These are phyloP conservation scores for Spicauda simplicius DNA, from an alignment of 2,888 invertebrate genomes.

Conservation along the genomic window DNA sequence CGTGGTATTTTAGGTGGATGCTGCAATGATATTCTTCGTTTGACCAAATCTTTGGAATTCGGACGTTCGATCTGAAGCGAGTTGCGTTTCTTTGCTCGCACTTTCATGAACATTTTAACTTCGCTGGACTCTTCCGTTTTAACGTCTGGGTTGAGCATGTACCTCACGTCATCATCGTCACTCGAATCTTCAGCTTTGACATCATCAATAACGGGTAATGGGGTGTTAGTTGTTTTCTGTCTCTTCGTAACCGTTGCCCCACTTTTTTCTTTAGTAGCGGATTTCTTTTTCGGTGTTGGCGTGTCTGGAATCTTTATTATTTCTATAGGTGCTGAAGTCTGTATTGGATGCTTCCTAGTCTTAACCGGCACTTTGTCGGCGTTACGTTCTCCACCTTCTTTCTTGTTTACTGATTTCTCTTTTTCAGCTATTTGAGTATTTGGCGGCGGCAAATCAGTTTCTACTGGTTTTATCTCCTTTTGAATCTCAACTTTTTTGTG, in stretches of 20 bases:
- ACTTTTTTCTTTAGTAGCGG: conserved; percentile 61
- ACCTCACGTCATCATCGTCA: conserved; percentile 57
- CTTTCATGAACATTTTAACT: conserved; percentile 68
- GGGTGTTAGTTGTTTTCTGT: conserved; percentile 50
- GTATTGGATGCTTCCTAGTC: conserved; percentile 41
- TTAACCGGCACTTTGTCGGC: conserved; percentile 23
- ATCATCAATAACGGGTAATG: conserved; percentile 44
- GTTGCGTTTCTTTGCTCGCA: conserved; percentile 68
- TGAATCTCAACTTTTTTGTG: conserved; percentile 32
- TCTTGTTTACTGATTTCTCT: conserved; percentile 14
- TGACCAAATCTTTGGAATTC: conserved; percentile 68
- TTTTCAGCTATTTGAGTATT: conserved; percentile 45
- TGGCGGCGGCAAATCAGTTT: conserved; percentile 29
- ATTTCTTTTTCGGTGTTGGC: conserved; percentile 45
- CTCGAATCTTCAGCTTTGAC: conserved; percentile 43
- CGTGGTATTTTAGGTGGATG: conserved; percentile 71
- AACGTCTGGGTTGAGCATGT: conserved; percentile 76
- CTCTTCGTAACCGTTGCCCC: conserved; percentile 57
- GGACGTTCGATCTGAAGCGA: conserved; percentile 75
- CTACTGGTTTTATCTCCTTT: conserved; percentile 41
- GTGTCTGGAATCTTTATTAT: conserved; percentile 44
- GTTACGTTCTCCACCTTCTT: conserved; percentile 3
- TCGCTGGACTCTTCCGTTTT: conserved; percentile 57
- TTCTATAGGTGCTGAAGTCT: conserved; percentile 19
- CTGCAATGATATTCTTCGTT: conserved; percentile 70